Evolutionary conservation across 64 coral and sea anemone genomes (phyloP).

Genomic region (Pocillopora damicornis): DNA sequence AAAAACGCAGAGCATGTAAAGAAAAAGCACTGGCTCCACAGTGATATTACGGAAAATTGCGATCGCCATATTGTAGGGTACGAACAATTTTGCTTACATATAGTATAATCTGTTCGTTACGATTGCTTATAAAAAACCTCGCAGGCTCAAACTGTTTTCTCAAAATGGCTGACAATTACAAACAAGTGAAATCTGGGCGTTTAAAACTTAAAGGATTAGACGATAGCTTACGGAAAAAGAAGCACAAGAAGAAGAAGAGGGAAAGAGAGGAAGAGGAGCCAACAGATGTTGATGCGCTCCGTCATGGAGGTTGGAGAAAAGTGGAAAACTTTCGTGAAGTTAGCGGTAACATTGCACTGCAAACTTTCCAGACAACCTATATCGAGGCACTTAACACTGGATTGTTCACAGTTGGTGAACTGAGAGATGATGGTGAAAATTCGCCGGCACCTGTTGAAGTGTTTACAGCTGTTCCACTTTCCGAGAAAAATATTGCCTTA

Average conservation of each 20-base stretch:
- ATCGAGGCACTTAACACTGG: slow-evolving; percentile 83
- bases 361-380: slow-evolving; percentile 72
- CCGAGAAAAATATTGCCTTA: slow-evolving; percentile 79
- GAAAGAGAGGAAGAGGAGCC: slow-evolving; percentile 71
- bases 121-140: neutral
- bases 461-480: slow-evolving; percentile 83
- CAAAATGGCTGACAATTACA: slow-evolving; percentile 83
- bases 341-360: slow-evolving; percentile 66
- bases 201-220: slow-evolving; percentile 87
- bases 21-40: slow-evolving; percentile 80
- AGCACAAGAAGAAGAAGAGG: slow-evolving; percentile 84
- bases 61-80: neutral
- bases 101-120: neutral
- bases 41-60: slow-evolving; percentile 34
- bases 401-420: slow-evolving; percentile 64
- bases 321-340: slow-evolving; percentile 56
- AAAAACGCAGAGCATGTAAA: slow-evolving; percentile 82
- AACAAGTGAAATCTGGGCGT: slow-evolving; percentile 88
- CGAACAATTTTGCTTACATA: neutral
- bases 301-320: slow-evolving; percentile 98
- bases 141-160: slow-evolving; percentile 12
- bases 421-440: slow-evolving; percentile 86
- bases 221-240: slow-evolving; percentile 70
- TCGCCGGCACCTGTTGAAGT: slow-evolving; percentile 93
- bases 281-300: slow-evolving; percentile 63